Percentiles rank a stretch among this genome's conserved stretches.
Conservation (phyloP, 2,797 vertebrate species). For the Megalops cyprinoides region DNA sequence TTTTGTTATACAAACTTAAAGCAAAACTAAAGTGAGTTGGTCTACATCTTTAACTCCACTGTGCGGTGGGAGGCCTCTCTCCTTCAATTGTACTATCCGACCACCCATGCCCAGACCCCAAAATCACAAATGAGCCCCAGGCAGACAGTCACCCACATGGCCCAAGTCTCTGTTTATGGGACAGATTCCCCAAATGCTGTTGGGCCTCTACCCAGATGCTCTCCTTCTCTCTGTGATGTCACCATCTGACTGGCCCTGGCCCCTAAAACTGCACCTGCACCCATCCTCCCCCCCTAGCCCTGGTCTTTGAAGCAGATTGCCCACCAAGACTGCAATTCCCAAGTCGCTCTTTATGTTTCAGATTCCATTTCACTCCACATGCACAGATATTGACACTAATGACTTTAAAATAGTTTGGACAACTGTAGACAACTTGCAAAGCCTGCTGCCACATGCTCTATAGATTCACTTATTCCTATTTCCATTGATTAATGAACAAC, state of each 20-base stretch:
- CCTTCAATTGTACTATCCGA: neutral
- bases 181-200: neutral
- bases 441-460: constrained; percentile 69
- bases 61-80: too few relatives aligned
- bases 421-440: constrained; percentile 73
- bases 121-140: neutral
- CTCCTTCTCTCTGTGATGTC: constrained; percentile 52
- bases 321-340: constrained; percentile 67
- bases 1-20: neutral
- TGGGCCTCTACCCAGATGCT: constrained; percentile 22
- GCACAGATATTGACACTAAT: constrained; percentile 63
- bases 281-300: constrained; percentile 32
- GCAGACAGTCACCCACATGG: neutral
- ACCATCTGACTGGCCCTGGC: constrained; percentile 43
- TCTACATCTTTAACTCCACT: neutral
- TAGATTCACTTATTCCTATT: constrained; percentile 67
- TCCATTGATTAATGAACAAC: constrained; percentile 72
- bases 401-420: constrained; percentile 72
- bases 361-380: constrained; percentile 70
- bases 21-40: neutral
- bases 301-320: constrained; percentile 69
- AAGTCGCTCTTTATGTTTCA: constrained; percentile 77
- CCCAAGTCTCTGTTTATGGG: neutral
- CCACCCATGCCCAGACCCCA: neutral
- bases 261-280: constrained; percentile 41